Percentiles rank a stretch among this genome's conserved stretches.
These are phyloP conservation scores for Scatophagus argus DNA, from an alignment of 2,113 vertebrate genomes.

Conservation along the genomic window DNA sequence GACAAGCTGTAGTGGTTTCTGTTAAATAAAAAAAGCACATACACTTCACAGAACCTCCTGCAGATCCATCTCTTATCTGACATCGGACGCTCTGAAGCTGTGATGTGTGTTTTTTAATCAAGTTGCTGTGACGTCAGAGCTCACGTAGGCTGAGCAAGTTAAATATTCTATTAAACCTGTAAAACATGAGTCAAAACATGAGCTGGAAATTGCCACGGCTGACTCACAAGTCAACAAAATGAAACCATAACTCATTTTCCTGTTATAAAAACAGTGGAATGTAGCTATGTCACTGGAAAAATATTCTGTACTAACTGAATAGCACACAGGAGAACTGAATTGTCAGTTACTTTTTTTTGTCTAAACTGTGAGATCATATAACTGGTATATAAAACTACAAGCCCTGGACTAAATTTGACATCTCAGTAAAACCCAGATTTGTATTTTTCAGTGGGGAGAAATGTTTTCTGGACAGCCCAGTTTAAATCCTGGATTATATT, in stretches of 20 bases:
- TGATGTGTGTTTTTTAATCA: conserved; percentile 49
- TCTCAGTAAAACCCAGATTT: conserved; percentile 63
- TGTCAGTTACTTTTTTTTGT: conserved; percentile 11
- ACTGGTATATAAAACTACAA: conserved; percentile 34
- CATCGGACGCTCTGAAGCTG: conserved; percentile 49
- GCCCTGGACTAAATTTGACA: conserved; percentile 39
- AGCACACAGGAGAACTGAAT: conserved; percentile 5
- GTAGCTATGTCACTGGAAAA: conserved; percentile 1
- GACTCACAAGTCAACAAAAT: conserved; percentile 41
- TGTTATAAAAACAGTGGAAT: conserved; percentile 31
- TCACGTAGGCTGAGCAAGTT: not conserved
- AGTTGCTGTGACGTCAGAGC: conserved; percentile 14
- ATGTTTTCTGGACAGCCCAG: conserved; percentile 56
- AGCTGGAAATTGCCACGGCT: not conserved
- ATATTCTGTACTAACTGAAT: conserved; percentile 14
- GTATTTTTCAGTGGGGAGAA: conserved; percentile 39
- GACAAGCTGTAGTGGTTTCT: conserved; percentile 46
- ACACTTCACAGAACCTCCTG: conserved; percentile 54
- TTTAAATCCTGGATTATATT: conserved; percentile 78
- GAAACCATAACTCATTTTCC: conserved; percentile 38
- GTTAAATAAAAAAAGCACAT: conserved; percentile 7
- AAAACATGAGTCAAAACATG: conserved; percentile 30
- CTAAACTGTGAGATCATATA: conserved; percentile 19
- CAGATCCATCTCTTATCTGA: conserved; percentile 51
- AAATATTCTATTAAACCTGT: conserved; percentile 6